Evolutionary conservation across 2,888 invertebrate genomes (phyloP), one percentile per base, ranked within the genome.

Genomic region (Norana najaformis): DNA sequence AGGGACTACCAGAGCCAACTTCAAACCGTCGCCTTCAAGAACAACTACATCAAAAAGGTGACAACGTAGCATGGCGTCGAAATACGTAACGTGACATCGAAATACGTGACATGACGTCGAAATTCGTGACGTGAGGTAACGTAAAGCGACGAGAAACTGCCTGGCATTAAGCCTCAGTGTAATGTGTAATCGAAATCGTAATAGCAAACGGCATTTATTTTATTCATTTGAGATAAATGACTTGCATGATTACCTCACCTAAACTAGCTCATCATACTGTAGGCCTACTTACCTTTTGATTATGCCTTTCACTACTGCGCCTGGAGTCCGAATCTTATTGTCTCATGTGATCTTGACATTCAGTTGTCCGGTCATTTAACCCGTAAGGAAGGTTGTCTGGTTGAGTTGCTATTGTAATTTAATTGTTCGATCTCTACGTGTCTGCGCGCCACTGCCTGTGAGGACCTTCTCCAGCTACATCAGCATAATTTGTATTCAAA

Each of bases 1-100:
- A 30, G 41, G 36, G 89, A 89, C 36, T 89, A 89, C 41, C 82
- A 89, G 35, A 4, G 34, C 53, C 47, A 89, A 37, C 37, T 89
- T 5, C 89, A 89, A 35, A 89, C 89, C 14, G 47, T 36, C 69
- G n/a, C 36, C 41, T 69, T 89, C 82, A 69, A 13, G 41, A 85
- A 8, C 36, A 85, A 85, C 16, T 23, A 16, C 36, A 36, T 85
- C 13, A 35, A 23, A 23, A 85, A 85, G 85, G 85, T 85, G 37
- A 69, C 69, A 69, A n/a, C n/a, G 30, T 11, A n/a, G 69, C 47
- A 47, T 30, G 69, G 30, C 8, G 1, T 69, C 69, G 69, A 69
- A 16, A 8, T 47, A 23, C 47, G 23, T 30, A 8, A n/a, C 47
- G 23, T 30, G 69, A 11, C 8, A 8, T 69, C 69, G 69, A 69